phyloP scores from a whole-genome alignment of 2,113 vertebrate genomes.

The Sinocyclocheilus anshuiensis region DNA sequence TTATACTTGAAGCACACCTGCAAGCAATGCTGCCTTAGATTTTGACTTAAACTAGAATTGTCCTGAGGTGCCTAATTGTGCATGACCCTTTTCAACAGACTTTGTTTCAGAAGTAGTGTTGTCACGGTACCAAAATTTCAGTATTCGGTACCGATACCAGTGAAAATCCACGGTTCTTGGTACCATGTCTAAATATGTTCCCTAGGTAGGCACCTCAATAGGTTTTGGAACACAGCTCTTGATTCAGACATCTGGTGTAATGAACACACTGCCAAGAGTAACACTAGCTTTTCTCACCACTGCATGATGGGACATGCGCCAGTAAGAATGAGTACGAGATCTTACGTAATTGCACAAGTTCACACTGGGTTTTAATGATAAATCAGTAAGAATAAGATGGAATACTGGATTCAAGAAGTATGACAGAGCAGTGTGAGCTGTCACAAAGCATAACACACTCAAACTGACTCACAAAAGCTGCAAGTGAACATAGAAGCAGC shows the following conservation, averaged over 20 bases:
- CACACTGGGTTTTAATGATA: conserved; percentile 3
- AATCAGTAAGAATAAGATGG: conserved; percentile 5
- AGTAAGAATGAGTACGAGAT: not conserved
- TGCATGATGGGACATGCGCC: not conserved
- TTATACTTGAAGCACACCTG: too few species aligned
- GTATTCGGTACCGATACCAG: too few species aligned
- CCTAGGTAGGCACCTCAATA: not conserved
- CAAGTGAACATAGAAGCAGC: conserved; percentile 1
- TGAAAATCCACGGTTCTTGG: too few species aligned
- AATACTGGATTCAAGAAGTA: not conserved
- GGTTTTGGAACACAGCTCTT: conserved; percentile 13
- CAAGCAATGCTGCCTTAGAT: not conserved
- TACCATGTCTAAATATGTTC: not conserved
- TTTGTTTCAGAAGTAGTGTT: not conserved
- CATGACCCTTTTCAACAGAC: not conserved
- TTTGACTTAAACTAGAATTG: not conserved
- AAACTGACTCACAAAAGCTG: conserved; percentile 7
- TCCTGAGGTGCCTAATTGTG: not conserved
- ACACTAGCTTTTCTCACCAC: not conserved
- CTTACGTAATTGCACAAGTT: not conserved
- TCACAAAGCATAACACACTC: conserved; percentile 7
- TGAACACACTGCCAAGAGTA: not conserved
- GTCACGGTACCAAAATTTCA: too few species aligned
- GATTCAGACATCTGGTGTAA: not conserved
- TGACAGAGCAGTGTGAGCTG: conserved; percentile 9